These are phyloP conservation scores for Lepidochitona cinerea DNA, from an alignment of 2,888 invertebrate species.

Conservation along the genomic window DNA sequence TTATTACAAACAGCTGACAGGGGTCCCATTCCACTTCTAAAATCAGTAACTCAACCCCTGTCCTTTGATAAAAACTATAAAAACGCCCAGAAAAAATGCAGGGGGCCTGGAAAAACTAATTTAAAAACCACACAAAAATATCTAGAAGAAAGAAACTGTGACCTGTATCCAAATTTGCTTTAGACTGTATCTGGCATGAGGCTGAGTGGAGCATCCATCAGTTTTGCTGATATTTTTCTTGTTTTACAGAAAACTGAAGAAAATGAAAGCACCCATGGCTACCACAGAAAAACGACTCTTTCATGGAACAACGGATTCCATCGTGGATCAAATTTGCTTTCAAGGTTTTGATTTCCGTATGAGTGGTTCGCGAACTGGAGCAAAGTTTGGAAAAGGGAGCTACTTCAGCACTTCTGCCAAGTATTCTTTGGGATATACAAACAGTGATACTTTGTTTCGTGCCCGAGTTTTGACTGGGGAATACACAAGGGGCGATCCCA, in stretches of 20 bases:
- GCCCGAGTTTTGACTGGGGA: slow-evolving; percentile 55
- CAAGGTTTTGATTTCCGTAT: slow-evolving; percentile 60
- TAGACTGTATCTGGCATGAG: too few species aligned
- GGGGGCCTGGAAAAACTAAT: too few species aligned
- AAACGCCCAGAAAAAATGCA: too few species aligned
- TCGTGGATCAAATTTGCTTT: slow-evolving; percentile 46
- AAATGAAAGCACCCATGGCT: slow-evolving; percentile 36
- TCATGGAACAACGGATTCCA: slow-evolving; percentile 47
- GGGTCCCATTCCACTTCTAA: too few species aligned
- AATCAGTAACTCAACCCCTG: too few species aligned
- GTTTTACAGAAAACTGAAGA: slow-evolving; percentile 43
- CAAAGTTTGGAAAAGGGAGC: slow-evolving; percentile 52
- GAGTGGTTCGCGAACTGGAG: slow-evolving; percentile 46
- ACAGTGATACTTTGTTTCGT: slow-evolving; percentile 43
- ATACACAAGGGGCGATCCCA: slow-evolving; percentile 39
- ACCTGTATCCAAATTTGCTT: too few species aligned
- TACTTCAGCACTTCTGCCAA: slow-evolving; percentile 51
- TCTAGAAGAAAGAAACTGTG: too few species aligned
- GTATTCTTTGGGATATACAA: slow-evolving; percentile 41
- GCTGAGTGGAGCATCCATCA: too few species aligned
- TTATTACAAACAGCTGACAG: too few species aligned
- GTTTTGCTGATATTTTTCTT: too few species aligned
- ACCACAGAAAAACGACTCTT: slow-evolving; percentile 33
- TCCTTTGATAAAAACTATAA: too few species aligned
- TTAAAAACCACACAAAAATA: too few species aligned